Conservation (phyloP, 2,113 vertebrate genomes). For the Poecile atricapillus region DNA sequence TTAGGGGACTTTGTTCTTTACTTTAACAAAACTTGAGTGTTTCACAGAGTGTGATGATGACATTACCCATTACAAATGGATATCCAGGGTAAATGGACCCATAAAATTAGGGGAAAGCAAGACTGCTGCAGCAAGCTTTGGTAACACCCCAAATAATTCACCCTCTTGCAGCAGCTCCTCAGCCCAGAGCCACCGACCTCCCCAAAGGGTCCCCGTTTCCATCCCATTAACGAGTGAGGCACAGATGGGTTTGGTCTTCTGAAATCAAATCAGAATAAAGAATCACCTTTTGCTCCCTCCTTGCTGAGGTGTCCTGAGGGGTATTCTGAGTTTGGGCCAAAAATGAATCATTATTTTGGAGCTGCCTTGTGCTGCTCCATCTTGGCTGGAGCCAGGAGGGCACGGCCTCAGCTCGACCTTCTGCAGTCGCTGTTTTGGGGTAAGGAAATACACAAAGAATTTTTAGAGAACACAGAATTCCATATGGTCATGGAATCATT, state of each 20-base stretch:
- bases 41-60: background rate
- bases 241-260: background rate
- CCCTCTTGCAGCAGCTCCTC: background rate
- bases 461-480: background rate
- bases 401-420: fast-evolving
- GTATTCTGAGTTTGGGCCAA: background rate
- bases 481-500: background rate
- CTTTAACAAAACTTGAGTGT: background rate
- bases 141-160: fast-evolving
- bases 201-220: background rate
- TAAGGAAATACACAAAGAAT: background rate
- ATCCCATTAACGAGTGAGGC: fast-evolving
- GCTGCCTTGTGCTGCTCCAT: background rate
- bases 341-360: background rate
- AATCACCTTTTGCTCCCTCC: background rate
- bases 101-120: background rate
- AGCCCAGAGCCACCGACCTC: background rate
- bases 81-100: background rate
- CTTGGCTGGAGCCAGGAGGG: background rate
- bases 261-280: background rate
- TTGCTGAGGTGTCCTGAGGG: background rate
- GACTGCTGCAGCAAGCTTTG: background rate
- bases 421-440: fast-evolving
- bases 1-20: background rate
- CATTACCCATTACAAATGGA: background rate